These are phyloP conservation scores for Oscarella lobularis DNA, from an alignment of 37 sponge, comb jelly and placozoan species.

Conservation along the genomic window DNA sequence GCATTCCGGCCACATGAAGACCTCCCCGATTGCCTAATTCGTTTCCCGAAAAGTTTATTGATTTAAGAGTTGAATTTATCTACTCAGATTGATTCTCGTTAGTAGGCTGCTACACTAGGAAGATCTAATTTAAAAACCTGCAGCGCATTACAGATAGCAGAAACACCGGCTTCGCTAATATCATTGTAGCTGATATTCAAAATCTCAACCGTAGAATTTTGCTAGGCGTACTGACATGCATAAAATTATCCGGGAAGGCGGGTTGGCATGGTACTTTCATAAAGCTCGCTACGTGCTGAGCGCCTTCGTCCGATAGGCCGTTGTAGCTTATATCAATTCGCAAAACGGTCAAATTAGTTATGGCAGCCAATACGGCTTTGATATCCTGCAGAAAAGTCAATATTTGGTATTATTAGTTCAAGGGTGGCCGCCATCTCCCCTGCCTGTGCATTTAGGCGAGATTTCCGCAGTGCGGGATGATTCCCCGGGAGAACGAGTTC, in stretches of 20 bases:
- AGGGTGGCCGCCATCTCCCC: too few species aligned
- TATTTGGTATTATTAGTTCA: too few species aligned
- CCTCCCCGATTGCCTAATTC: conserved; percentile 46
- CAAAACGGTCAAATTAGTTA: not conserved
- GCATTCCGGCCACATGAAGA: conserved; percentile 55
- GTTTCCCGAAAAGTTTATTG: conserved; percentile 46
- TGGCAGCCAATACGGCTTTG: not conserved
- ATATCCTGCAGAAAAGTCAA: too few species aligned
- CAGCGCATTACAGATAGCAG: conserved; percentile 23
- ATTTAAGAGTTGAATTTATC: conserved; percentile 37
- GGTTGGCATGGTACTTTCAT: too few species aligned
- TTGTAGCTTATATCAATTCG: conserved; percentile 42
- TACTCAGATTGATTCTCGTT: conserved; percentile 4
- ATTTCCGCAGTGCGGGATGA: conserved; percentile 7
- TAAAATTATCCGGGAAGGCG: too few species aligned
- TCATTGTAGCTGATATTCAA: conserved; percentile 58
- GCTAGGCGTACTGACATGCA: too few species aligned
- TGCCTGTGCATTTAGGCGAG: not conserved
- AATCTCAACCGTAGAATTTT: not conserved
- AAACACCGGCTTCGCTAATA: conserved; percentile 27
- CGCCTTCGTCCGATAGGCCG: conserved; percentile 28
- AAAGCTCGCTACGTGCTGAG: conserved; percentile 15
- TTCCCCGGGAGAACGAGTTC: conserved; percentile 30
- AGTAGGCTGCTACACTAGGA: not conserved
- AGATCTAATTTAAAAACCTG: conserved; percentile 16